These are phyloP conservation scores for Lanius collurio DNA, from an alignment of 2,113 vertebrate species.

Conservation along the genomic window DNA sequence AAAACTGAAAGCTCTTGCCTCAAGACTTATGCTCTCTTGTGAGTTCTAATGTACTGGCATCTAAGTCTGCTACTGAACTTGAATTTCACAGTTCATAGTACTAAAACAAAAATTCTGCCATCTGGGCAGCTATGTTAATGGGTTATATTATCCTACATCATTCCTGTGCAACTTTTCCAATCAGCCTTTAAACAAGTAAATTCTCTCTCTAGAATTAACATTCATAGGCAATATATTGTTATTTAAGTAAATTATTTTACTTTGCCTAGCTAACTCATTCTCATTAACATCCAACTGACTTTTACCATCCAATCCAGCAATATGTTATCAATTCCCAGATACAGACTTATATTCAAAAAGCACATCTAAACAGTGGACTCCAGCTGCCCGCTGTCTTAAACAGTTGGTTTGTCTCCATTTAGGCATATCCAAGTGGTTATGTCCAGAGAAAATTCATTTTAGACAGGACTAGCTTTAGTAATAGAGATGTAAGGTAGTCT, in stretches of 20 bases:
- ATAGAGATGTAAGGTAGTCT: not conserved
- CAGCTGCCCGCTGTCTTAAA: not conserved
- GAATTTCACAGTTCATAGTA: constrained; percentile 1
- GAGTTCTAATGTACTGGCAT: not conserved
- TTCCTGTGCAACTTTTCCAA: constrained; percentile 14
- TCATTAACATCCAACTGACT: not conserved
- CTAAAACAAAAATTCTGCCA: constrained; percentile 41
- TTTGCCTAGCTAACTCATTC: constrained; percentile 30
- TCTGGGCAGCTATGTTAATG: constrained; percentile 32
- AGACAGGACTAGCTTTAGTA: not conserved
- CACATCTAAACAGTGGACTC: not conserved
- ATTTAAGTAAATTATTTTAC: constrained; percentile 6
- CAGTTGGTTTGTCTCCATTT: not conserved
- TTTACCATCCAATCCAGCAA: constrained; percentile 24
- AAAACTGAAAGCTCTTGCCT: constrained; percentile 9
- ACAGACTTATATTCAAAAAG: not conserved
- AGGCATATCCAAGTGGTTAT: not conserved
- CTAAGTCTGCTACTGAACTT: constrained; percentile 10
- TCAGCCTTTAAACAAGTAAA: constrained; percentile 28
- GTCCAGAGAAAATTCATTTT: not conserved
- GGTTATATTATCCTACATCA: constrained; percentile 7
- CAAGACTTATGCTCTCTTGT: not conserved
- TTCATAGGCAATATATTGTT: not conserved
- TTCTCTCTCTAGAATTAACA: constrained; percentile 26
- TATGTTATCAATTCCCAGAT: not conserved